A percentile compares a stretch with the other conserved stretches of the same genome.
Evolutionary conservation across 2,797 vertebrate genomes (phyloP).

Genomic region (Lepus townsendii): DNA sequence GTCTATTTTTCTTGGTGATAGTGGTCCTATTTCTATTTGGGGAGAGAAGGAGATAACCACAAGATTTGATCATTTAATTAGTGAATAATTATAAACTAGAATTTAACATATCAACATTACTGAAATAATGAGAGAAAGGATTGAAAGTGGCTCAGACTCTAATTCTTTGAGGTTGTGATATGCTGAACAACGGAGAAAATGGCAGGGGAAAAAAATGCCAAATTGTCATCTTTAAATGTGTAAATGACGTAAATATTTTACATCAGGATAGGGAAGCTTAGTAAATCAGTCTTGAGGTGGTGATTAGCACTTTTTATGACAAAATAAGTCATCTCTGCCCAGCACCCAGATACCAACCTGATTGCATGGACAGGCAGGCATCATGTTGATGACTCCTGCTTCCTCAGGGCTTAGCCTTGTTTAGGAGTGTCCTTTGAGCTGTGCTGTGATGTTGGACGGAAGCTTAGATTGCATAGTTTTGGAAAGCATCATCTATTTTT

Average conservation of each 20-base stretch:
- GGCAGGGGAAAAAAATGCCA: background rate
- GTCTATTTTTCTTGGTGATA: constrained; percentile 42
- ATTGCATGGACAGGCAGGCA: background rate
- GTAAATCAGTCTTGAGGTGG: background rate
- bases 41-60: background rate
- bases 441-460: background rate
- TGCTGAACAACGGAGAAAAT: constrained; percentile 31
- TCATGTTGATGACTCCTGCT: background rate
- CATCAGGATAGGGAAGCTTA: constrained; percentile 15
- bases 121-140: constrained; percentile 20
- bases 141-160: constrained; percentile 52
- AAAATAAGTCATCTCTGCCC: constrained; percentile 3
- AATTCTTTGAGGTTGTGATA: constrained; percentile 45
- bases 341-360: background rate
- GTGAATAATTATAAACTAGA: constrained; percentile 12
- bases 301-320: constrained; percentile 14
- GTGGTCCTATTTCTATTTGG: background rate
- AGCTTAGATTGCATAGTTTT: constrained; percentile 6
- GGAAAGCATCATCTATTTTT: background rate
- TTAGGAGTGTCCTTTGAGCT: background rate
- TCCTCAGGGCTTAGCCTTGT: background rate
- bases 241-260: constrained; percentile 26
- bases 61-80: constrained; percentile 15
- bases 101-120: background rate
- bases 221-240: constrained; percentile 28